These are phyloP conservation scores for Druon quercuslanigerum DNA, from an alignment of 1,140 invertebrate genomes.

Conservation along the genomic window DNA sequence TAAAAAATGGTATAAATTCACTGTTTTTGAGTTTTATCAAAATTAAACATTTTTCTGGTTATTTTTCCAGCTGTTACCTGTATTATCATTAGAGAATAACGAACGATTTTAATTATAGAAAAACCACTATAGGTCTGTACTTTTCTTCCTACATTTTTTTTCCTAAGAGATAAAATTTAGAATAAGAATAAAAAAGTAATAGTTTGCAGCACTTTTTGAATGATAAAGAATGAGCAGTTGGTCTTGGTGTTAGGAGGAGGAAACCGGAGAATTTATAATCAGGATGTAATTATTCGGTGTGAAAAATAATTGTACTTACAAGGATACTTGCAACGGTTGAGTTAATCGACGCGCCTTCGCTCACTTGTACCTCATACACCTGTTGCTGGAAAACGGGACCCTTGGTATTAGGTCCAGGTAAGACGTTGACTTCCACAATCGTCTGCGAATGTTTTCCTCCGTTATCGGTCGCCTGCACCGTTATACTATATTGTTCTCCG, in stretches of 20 bases:
- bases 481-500: conserved; percentile 92
- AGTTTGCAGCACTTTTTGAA: no score
- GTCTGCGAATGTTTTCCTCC: conserved; percentile 85
- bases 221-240: no score
- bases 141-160: no score
- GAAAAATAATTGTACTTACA: conserved; percentile 67
- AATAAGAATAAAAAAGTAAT: no score
- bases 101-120: no score
- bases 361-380: conserved; percentile 90
- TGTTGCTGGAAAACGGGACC: conserved; percentile 87
- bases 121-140: no score
- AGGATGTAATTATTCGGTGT: neutral
- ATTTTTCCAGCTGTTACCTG: no score
- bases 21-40: no score
- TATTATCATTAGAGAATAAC: no score
- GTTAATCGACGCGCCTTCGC: conserved; percentile 90
- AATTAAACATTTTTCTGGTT: no score
- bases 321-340: conserved; percentile 85
- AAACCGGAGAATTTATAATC: neutral
- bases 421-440: conserved; percentile 88
- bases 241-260: neutral
- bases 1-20: no score
- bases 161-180: no score
- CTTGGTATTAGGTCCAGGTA: conserved; percentile 89
- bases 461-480: conserved; percentile 86